Base-by-base conservation (phyloP, 2,888 invertebrate species). In the Muschampia plurimacula region DNA sequence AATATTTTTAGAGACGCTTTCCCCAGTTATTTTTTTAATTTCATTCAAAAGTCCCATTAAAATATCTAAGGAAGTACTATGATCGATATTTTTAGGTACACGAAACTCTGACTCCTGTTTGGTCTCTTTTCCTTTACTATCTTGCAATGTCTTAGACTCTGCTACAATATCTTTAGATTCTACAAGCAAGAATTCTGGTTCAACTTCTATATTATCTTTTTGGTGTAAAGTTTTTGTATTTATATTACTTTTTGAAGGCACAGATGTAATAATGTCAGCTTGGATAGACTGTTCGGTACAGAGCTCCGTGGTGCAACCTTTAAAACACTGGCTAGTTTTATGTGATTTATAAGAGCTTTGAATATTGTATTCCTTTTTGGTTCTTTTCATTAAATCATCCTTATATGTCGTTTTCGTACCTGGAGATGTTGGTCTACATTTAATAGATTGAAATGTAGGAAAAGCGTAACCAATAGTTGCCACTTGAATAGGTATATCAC, bases 21-120 rank as follows among this genome's bases (percentile, higher is more conserved):
- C 87, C 75, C 86, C 84, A 8, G 90, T 89, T 72, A 93, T 92
- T 70, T 90, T 92, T 78, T 90, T 87, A 75, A 94, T 94, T 82
- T 94, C 93, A 77, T 90, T 91, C 65, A 94, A 81, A 63, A 94
- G 83, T 13, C 88, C 88, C 4, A 91, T 89, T 74, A 94, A 79
- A 77, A 92, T 86, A 69, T 93, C 93, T 9, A 94, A 83, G 5
- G 93, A 93, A 22, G 88, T 85, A 4, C 89, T 87, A 60, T 86
- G 86, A 62, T 87, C 84, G 4, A 89, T 77, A 71, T 74, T 74
- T 12, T 83, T 81, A 55, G 75, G 59, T 65, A 77, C 74, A 36
- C 15, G 46, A 41, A 68, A 77, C 13, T 59, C 55, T 9, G 32
- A 46, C 46, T 73, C 44, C 15, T 28, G 64, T 10, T 62, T 36